These are phyloP conservation scores for Martes martes DNA, from an alignment of 2,113 vertebrate species.

Conservation along the genomic window DNA sequence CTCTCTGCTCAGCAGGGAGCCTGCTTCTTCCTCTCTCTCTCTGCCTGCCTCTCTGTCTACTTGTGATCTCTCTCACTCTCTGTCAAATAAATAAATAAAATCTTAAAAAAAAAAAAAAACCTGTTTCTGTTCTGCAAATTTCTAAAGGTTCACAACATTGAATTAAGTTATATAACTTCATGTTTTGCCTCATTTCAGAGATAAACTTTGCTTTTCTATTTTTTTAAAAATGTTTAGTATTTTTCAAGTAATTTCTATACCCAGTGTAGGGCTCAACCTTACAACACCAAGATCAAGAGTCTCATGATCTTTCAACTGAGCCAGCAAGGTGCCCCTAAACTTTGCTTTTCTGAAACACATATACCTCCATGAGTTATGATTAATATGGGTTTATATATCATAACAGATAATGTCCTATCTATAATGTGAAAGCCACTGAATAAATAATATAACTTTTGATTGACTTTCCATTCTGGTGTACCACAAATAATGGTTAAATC, in stretches of 20 bases:
- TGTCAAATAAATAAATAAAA: no score
- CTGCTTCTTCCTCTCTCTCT: no score
- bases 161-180: background rate
- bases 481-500: constrained; percentile 52
- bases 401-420: background rate
- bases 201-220: background rate
- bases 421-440: background rate
- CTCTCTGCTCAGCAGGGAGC: no score
- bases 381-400: background rate
- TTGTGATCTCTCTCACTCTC: no score
- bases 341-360: background rate
- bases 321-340: background rate
- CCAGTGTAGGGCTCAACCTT: background rate
- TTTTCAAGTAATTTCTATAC: background rate
- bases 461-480: background rate
- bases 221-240: background rate
- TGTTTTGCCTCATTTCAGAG: background rate
- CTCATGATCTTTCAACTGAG: background rate
- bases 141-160: constrained; percentile 20
- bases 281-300: background rate
- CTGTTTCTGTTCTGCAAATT: background rate
- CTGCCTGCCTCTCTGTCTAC: no score
- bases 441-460: background rate
- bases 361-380: background rate
- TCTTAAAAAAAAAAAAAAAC: background rate